phyloP scores from a whole-genome alignment of 2,113 vertebrate genomes.

The Mustelus asterias region DNA sequence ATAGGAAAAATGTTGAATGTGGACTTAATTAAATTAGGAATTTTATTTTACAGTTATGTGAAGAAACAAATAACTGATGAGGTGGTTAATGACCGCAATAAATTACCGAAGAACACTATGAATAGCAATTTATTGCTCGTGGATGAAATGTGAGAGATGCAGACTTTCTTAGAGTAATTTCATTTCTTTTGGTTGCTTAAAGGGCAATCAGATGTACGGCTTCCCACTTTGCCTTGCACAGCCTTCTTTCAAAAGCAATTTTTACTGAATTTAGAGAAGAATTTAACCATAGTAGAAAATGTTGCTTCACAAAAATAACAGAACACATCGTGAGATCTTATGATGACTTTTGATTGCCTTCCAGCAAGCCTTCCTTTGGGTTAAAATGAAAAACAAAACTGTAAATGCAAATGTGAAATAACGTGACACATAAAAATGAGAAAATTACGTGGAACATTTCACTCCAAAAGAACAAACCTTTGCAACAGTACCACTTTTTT shows the following conservation, averaged over 20 bases:
- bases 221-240: conserved; percentile 36
- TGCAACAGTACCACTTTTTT: conserved; percentile 53
- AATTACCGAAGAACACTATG: conserved; percentile 78
- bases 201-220: conserved; percentile 64
- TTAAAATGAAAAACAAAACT: conserved; percentile 62
- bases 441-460: conserved; percentile 68
- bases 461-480: conserved; percentile 65
- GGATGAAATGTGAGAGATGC: conserved; percentile 80
- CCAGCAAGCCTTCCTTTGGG: conserved; percentile 71
- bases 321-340: background rate
- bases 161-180: conserved; percentile 47
- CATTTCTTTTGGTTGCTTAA: conserved; percentile 70
- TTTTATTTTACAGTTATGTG: conserved; percentile 42
- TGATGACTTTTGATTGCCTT: conserved; percentile 68
- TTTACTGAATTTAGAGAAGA: conserved; percentile 45
- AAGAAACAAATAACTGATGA: conserved; percentile 82
- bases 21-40: conserved; percentile 59
- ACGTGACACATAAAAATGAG: conserved; percentile 65
- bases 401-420: conserved; percentile 58
- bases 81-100: conserved; percentile 90
- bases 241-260: conserved; percentile 35
- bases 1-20: conserved; percentile 80
- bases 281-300: conserved; percentile 49
- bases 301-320: conserved; percentile 23
- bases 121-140: conserved; percentile 92